Base-by-base conservation (phyloP, 30 jellyfish, hydroid and myxozoan genomes). In the Catostylus mosaicus region DNA sequence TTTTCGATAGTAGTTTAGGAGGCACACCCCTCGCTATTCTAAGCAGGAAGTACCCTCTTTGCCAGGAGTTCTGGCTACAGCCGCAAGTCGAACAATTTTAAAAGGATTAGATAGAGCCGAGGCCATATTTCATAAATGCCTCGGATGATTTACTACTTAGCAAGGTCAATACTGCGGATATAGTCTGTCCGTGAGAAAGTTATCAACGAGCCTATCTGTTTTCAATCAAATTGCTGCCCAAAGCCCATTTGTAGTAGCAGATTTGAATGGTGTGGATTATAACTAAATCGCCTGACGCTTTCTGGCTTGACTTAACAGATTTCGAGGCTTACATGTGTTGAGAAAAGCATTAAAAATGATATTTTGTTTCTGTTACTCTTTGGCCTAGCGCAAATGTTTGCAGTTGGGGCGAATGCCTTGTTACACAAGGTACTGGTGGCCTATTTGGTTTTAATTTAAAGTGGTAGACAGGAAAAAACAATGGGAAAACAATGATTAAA, bases 101-200 rank as follows among this genome's bases (percentile, higher is more conserved):
- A 52, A 52, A 16, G 67, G 67, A 52, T 52, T 52, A 52, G 30
- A 20, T 16, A 52, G 19, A 20, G 30, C 3, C 3, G 27, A 3
- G 67, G 19, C 67, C 67, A 52, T 52, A 52, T 52, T 9, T n/a
- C 29, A 7, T 52, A 52, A 16, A 52, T 52, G 67, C 27, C 30
- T 7, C 3, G 19, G 67, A 26, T 32, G 51, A 66, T 33, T 33
- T 27, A 10, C 6, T 66, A 30, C 56, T 29, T 27, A 40, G 18
- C 56, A 26, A 36, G 78, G 78, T 66, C 51, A 66, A 66, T 66
- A 30, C 78, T 23, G 3, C 8, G 8, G 78, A 30, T 27, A 20
- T 66, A 57, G 78, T 27, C 32, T 30, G 78, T 66, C 36, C 86
- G 86, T 75, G 86, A 75, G 86, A 75, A 75, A 75, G 75, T 75